Evolutionary conservation across 2,113 vertebrate genomes (phyloP).

Genomic region (Cricetomys ansorgei): DNA sequence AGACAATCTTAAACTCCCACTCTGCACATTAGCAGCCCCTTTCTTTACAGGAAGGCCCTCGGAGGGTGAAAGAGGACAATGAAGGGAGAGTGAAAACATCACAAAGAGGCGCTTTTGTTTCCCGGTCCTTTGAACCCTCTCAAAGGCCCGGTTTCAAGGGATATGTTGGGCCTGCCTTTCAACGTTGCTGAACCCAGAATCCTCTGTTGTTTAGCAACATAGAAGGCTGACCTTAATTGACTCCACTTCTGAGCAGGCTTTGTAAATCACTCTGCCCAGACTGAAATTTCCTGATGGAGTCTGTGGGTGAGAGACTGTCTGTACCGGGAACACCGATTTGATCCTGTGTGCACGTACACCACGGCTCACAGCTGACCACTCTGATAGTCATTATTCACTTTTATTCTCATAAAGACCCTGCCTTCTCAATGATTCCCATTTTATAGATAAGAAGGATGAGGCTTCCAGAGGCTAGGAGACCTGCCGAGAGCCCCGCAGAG

Average conservation of each 20-base stretch:
- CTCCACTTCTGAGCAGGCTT: conserved; percentile 91
- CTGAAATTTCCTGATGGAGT: conserved; percentile 65
- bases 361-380: background rate
- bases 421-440: background rate
- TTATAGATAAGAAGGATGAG: background rate
- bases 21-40: conserved; percentile 97
- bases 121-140: conserved; percentile 94
- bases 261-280: conserved; percentile 87
- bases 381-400: background rate
- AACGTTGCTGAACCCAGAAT: conserved; percentile 90
- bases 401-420: background rate
- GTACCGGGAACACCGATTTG: background rate
- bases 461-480: background rate
- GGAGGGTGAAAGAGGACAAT: conserved; percentile 92
- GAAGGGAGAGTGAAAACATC: conserved; percentile 93
- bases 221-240: conserved; percentile 99
- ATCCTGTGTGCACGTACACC: background rate
- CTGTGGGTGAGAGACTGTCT: background rate
- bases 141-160: conserved; percentile 94
- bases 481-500: background rate
- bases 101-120: conserved; percentile 96
- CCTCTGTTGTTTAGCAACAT: conserved; percentile 96
- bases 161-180: conserved; percentile 96
- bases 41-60: conserved; percentile 92
- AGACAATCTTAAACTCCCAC: conserved; percentile 97